phyloP scores from a whole-genome alignment of 1,140 invertebrate species.

The Psilanteris sp. region DNA sequence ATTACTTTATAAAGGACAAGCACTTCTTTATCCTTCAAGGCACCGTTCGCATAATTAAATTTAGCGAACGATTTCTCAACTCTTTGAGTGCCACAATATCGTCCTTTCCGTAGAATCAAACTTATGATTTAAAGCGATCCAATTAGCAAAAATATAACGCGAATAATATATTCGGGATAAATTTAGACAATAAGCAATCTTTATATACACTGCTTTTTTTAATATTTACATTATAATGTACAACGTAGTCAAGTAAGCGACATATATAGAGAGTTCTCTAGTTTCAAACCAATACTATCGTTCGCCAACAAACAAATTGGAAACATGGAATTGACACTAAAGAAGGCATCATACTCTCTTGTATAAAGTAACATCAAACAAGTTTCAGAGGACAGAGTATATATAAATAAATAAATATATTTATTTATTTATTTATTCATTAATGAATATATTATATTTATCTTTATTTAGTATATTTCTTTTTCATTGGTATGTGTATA shows the following conservation, averaged over 20 bases:
- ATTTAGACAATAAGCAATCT: slow-evolving; percentile 48
- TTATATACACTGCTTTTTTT: slow-evolving; percentile 59
- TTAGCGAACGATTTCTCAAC: background rate
- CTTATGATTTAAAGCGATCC: slow-evolving; percentile 41
- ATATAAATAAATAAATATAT: slow-evolving; percentile 31
- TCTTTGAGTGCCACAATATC: background rate
- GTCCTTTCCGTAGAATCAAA: slow-evolving; percentile 17
- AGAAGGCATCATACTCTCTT: slow-evolving; percentile 38
- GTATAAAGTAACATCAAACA: slow-evolving; percentile 45
- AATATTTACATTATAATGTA: slow-evolving; percentile 76
- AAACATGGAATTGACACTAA: slow-evolving; percentile 56
- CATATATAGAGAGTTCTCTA: slow-evolving; percentile 33
- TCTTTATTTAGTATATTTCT: slow-evolving; percentile 12
- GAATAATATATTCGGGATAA: slow-evolving; percentile 40
- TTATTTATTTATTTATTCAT: no score
- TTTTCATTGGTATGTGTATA: slow-evolving; percentile 37
- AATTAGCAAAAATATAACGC: slow-evolving; percentile 56
- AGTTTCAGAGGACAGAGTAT: slow-evolving; percentile 25
- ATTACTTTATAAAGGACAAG: slow-evolving; percentile 27
- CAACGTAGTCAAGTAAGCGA: slow-evolving; percentile 64
- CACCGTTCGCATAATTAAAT: slow-evolving; percentile 6
- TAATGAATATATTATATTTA: slow-evolving; percentile 19
- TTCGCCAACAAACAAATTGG: slow-evolving; percentile 22
- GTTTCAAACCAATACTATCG: slow-evolving; percentile 29
- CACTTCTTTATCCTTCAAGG: background rate